A percentile compares a stretch with the other conserved stretches of the same genome.
Evolutionary conservation across 2,888 invertebrate genomes (phyloP).

Genomic region (Temnothorax ravouxi): DNA sequence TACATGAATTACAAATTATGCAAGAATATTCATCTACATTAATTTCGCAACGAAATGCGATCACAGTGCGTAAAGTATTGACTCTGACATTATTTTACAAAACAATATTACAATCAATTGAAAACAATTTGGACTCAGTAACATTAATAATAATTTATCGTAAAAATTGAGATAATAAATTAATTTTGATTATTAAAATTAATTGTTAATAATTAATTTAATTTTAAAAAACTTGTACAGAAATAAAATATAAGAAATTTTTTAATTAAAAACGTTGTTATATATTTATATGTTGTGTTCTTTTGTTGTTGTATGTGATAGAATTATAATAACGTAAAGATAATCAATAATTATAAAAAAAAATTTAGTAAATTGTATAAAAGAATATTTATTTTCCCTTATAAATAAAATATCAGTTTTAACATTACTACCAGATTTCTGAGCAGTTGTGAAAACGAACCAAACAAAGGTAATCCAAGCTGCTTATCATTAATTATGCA

Average conservation of each 20-base stretch:
- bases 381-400: neutral
- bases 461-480: slow-evolving; percentile 7
- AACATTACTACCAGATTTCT: neutral
- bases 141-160: neutral
- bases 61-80: neutral
- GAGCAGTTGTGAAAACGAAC: neutral
- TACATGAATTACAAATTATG: neutral
- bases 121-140: neutral
- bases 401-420: neutral
- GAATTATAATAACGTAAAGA: neutral
- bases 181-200: neutral
- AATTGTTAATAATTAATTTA: neutral
- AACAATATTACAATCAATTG: neutral
- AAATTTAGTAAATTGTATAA: neutral
- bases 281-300: neutral
- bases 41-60: neutral
- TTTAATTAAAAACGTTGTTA: neutral
- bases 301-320: neutral
- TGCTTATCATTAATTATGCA: slow-evolving; percentile 38
- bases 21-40: neutral
- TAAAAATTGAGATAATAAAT: neutral
- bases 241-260: neutral
- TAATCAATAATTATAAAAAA: neutral
- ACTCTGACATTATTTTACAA: neutral
- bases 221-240: neutral